Conservation (phyloP, 2,113 vertebrate species). For the Crotalus viridis region DNA sequence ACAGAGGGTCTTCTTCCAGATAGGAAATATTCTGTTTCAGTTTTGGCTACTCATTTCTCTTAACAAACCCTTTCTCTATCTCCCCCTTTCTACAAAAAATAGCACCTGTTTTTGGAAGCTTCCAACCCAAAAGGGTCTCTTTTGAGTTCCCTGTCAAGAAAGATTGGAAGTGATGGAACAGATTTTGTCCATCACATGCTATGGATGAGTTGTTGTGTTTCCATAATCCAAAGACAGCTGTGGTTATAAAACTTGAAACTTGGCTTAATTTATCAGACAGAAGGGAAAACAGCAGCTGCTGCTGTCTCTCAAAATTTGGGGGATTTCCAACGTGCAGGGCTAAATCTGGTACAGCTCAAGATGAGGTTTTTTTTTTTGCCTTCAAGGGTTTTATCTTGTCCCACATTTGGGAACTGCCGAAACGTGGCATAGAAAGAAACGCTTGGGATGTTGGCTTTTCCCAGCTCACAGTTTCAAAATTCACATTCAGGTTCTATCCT, state of each 20-base stretch:
- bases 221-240: constrained; percentile 62
- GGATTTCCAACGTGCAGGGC: constrained; percentile 5
- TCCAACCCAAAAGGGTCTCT: constrained; percentile 17
- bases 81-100: constrained; percentile 12
- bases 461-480: neutral
- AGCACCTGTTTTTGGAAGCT: constrained; percentile 24
- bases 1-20: neutral
- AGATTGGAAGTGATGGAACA: neutral
- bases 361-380: neutral
- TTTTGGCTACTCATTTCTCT: neutral
- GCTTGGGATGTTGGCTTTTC: neutral
- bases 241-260: constrained; percentile 56
- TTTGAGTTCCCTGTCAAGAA: constrained; percentile 37
- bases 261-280: constrained; percentile 54
- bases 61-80: neutral
- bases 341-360: constrained; percentile 5
- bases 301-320: neutral
- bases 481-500: neutral
- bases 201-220: constrained; percentile 60
- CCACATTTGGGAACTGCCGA: neutral
- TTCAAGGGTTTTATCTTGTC: neutral
- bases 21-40: neutral
- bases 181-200: constrained; percentile 51
- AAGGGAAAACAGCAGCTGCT: constrained; percentile 23
- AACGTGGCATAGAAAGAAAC: neutral